Percentiles rank a stretch among this genome's conserved stretches.
Evolutionary conservation across 2,113 vertebrate genomes (phyloP).

Genomic region (Reinhardtius hippoglossoides): DNA sequence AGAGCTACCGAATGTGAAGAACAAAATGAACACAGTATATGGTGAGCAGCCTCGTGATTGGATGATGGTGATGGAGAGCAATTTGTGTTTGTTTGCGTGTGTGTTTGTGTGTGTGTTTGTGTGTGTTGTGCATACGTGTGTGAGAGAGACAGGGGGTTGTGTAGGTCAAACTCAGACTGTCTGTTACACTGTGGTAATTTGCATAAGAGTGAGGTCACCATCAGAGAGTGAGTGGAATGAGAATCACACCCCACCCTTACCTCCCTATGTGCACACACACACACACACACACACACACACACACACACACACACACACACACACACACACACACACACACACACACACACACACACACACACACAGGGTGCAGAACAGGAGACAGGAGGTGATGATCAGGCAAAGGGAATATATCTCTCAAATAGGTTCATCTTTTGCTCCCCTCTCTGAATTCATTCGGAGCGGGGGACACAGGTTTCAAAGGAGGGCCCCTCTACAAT

Average conservation of each 20-base stretch:
- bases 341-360: conserved; percentile 1
- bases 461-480: conserved; percentile 30
- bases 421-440: conserved; percentile 73
- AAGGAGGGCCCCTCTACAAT: conserved; percentile 25
- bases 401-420: conserved; percentile 67
- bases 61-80: neutral
- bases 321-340: neutral
- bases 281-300: neutral
- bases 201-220: conserved; percentile 72
- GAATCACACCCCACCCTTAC: conserved; percentile 42
- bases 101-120: too few relatives aligned
- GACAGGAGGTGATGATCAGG: conserved; percentile 53
- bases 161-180: too few relatives aligned
- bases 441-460: conserved; percentile 55
- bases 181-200: conserved; percentile 52
- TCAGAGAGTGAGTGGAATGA: conserved; percentile 71
- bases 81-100: neutral
- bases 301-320: neutral
- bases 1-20: too few relatives aligned
- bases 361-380: conserved; percentile 18
- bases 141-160: too few relatives aligned
- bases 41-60: too few relatives aligned
- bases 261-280: neutral
- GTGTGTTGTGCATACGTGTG: neutral
- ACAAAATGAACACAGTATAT: too few relatives aligned